These are phyloP conservation scores for Danio kyathit DNA, from an alignment of 2,797 vertebrate genomes.

Conservation along the genomic window DNA sequence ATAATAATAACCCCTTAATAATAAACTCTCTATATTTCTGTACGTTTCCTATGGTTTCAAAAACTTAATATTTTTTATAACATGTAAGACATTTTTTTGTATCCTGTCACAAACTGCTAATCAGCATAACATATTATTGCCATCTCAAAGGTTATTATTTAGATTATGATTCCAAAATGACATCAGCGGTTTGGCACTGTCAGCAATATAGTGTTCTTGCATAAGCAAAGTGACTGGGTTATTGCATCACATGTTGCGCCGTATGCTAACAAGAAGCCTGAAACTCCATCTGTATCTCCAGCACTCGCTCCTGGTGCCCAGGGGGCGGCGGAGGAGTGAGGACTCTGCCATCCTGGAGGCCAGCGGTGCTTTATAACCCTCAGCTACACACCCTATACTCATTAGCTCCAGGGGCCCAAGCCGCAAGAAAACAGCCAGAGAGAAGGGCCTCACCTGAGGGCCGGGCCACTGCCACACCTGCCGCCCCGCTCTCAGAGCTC, in stretches of 20 bases:
- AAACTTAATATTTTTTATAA: no score
- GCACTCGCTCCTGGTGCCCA: constrained; percentile 65
- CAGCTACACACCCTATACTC: constrained; percentile 71
- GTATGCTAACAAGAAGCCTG: constrained; percentile 38
- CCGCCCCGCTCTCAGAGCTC: constrained; percentile 69
- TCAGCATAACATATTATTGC: constrained; percentile 54
- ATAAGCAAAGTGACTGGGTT: constrained; percentile 31
- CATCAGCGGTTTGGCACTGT: constrained; percentile 48
- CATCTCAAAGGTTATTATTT: constrained; percentile 54
- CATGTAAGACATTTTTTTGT: no score
- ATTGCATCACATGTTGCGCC: constrained; percentile 49
- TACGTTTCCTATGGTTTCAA: no score
- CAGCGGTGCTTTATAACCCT: constrained; percentile 83
- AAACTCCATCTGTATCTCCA: constrained; percentile 13
- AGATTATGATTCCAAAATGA: constrained; percentile 54
- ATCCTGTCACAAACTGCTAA: constrained; percentile 54
- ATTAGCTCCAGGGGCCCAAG: constrained; percentile 75
- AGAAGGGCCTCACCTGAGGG: constrained; percentile 74
- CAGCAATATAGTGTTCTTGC: constrained; percentile 33
- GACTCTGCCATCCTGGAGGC: constrained; percentile 81
- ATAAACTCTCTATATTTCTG: no score
- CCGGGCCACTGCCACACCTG: constrained; percentile 51
- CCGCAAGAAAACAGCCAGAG: constrained; percentile 68
- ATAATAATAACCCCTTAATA: no score
- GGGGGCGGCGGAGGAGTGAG: constrained; percentile 75